Conservation (phyloP, 2,797 vertebrate species). For the Spatula clypeata region DNA sequence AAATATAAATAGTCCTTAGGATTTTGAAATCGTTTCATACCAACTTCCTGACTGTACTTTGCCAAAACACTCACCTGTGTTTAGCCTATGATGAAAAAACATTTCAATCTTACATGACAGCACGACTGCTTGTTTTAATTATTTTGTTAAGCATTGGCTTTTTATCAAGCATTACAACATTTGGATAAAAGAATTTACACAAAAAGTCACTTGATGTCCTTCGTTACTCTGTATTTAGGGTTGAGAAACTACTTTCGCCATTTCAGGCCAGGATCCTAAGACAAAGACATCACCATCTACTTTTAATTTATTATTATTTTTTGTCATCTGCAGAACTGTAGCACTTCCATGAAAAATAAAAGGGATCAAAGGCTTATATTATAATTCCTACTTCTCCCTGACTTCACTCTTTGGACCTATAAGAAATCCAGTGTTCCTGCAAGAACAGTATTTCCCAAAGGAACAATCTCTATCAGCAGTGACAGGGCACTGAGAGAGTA, state of each 20-base stretch:
- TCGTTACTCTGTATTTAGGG: not conserved
- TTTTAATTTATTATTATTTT: not conserved
- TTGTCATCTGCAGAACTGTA: not conserved
- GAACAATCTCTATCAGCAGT: not conserved
- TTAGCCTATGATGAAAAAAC: not conserved
- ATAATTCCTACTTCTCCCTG: not conserved
- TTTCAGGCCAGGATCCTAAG: not conserved
- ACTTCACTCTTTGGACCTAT: not conserved
- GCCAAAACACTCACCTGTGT: not conserved
- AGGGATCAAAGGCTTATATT: not conserved
- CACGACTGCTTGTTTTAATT: not conserved
- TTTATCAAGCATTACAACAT: not conserved
- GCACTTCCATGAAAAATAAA: fast-evolving
- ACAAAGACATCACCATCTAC: not conserved
- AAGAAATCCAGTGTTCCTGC: not conserved
- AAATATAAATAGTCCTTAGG: not conserved
- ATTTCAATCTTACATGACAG: not conserved
- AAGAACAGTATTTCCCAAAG: not conserved
- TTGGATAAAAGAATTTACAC: not conserved
- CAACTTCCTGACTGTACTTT: not conserved
- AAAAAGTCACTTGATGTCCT: not conserved
- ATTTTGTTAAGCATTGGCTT: slow-evolving; percentile 33
- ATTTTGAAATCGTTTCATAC: not conserved
- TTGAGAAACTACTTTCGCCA: not conserved
- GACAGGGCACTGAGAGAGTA: not conserved